Base-by-base conservation (phyloP, 2,113 vertebrate genomes). In the Xyliphius kryptos region DNA sequence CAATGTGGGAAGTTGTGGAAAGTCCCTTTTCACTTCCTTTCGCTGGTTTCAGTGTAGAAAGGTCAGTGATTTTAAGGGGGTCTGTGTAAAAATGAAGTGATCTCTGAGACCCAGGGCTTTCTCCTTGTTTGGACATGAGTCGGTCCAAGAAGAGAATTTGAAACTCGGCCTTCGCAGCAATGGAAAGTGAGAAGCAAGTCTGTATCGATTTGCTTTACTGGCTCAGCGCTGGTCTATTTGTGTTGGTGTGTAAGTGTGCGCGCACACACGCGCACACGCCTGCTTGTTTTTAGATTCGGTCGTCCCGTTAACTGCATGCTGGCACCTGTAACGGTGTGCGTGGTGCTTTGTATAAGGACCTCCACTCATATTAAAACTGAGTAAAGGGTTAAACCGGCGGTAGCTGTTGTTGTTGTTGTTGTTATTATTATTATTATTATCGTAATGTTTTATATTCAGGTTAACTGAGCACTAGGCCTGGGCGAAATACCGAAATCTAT, bases 81-180 rank as follows among this genome's bases (percentile, higher is more conserved):
- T 56, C 21, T 14, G 6, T 37, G n/a, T 38, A 16, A 14, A 10
- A 36, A 44, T 20, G 37, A 37, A 11, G 53, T 32, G 17, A 44
- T 56, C 22, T 40, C 12, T 13, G 20, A 2, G 15, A 46, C 19
- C 9, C 13, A 1, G 15, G 41, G 3, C 11, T 50, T 21, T 52
- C 21, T 71, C 43, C 64, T 59, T 60, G 32, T 68, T 68, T 72
- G 57, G 56, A 51, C 40, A 66, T 65, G 11, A 41, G 43, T 59
- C 13, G 17, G 54, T 2, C 7, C 3, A 15, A 49, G 26, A 50
- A 16, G 52, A 26, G 58, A 61, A 46, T 61, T 46, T 58, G 40
- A 63, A 63, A 61, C 46, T 2, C 38, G 20, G 20, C 21, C 15
- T 15, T 41, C 15, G 12, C 20, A 20, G 15, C 13, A n/a, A 19